Base-by-base conservation (phyloP, 2,888 invertebrate species). In the Callyntrura guangdongensis region DNA sequence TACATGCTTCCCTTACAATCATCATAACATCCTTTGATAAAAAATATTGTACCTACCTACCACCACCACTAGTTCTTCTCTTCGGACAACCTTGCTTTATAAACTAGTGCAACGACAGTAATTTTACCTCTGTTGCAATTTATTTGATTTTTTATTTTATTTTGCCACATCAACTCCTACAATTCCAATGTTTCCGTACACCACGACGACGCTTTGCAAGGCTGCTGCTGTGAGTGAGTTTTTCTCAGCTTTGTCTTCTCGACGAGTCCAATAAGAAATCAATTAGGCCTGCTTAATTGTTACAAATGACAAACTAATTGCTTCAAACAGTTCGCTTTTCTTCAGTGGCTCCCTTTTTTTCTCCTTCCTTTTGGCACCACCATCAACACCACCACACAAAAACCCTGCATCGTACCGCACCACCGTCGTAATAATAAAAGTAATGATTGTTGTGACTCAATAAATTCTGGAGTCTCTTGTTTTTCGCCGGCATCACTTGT, bases 21-120 rank as follows among this genome's bases (percentile, higher is more conserved):
- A 93, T 93, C 93, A 92, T 93, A 93, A 94, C 93, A 93, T 93
- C 91, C 92, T 93, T 89, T 93, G 93, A 93, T 93, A 79, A 89
- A n/a, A 89, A 81, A 89, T 77, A 87, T 88, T 81, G 36, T 88
- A 77, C 82, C 67, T 88, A n/a, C 69, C 36, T 69, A 12, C n/a
- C 53, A 36, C 36, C 36, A 36, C 36, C 36, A 4, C 36, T n/a
- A n/a, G n/a, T n/a, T n/a, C n/a, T n/a, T n/a, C n/a, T n/a, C 53
- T 11, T 53, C 53, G 53, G 36, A 36, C 36, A 36, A 36, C 36
- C 36, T 36, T 36, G 36, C 36, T 36, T 36, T 36, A 36, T 36
- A 36, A 36, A 36, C 36, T 36, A 6, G 36, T 36, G 36, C 36
- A 36, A 36, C 36, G 36, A 36, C 36, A 6, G 36, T 36, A 36